phyloP scores from a whole-genome alignment of 2,113 vertebrate genomes.

The Vidua macroura region DNA sequence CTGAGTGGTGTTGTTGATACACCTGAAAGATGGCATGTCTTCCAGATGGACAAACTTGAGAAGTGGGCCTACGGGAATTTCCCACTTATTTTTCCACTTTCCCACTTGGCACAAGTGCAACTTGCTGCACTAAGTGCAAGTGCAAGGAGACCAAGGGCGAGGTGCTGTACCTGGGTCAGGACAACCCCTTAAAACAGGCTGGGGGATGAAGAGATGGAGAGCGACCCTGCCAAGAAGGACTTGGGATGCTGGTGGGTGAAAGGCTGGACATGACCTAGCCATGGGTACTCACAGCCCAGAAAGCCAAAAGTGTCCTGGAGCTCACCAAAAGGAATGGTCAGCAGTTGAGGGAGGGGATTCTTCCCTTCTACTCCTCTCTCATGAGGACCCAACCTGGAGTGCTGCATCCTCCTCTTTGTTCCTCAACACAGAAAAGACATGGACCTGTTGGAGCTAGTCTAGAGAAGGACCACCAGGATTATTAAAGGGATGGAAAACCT shows the following conservation, averaged over 20 bases:
- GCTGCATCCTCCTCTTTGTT: background rate
- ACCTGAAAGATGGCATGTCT: background rate
- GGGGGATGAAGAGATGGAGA: background rate
- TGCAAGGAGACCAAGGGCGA: background rate
- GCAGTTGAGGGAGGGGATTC: background rate
- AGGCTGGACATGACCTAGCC: background rate
- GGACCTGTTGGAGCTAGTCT: background rate
- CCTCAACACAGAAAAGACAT: background rate
- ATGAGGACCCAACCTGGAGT: background rate
- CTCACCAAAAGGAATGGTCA: background rate
- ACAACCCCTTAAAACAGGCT: background rate
- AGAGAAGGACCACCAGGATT: background rate
- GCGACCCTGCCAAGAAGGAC: accelerated
- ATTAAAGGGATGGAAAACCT: background rate
- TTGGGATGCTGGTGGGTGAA: background rate
- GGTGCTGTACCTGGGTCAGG: background rate
- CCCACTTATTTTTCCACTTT: background rate
- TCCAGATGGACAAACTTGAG: background rate
- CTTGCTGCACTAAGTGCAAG: background rate
- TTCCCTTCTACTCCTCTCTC: background rate
- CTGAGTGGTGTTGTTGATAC: background rate
- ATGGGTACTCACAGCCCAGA: accelerated
- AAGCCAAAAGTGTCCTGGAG: accelerated
- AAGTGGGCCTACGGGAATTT: background rate
- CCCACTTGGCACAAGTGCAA: background rate